Base-by-base conservation (phyloP, 2,797 vertebrate genomes). In the Danionella dracula region DNA sequence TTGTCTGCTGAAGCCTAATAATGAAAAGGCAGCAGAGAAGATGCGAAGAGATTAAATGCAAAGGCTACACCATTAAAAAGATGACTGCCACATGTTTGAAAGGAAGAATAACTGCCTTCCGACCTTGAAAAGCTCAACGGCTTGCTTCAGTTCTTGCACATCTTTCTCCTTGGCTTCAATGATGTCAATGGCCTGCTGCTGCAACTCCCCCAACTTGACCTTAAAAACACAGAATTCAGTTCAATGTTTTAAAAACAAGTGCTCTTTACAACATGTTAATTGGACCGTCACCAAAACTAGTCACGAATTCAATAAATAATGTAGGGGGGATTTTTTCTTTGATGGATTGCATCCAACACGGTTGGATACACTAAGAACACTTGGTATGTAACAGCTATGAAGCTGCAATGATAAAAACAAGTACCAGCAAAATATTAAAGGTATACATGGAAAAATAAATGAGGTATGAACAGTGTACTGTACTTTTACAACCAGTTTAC, bases 51-150 rank as follows among this genome's bases (percentile, higher is more conserved):
- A 19, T 59, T 12, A 34, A 20, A n/a, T 17, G 35, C 21, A 4
- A n/a, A 51, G 31, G 11, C 15, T 17, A 42, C 6, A 8, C 4
- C 32, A 27, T 10, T 37, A 1, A 27, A 9, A 54, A 16, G 0
- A 10, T 27, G 8, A 13, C 1, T 8, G 60, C 40, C 20, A 49
- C 16, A 19, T 4, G 27, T 63, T 38, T n/a, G 9, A 58, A 53
- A 23, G 21, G 1, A 6, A 50, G 53, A 2, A 34, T 9, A 16
- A 10, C 35, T 29, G 15, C 1, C 6, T 4, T 37, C 42, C 17
- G 4, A 72, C 74, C 74, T 13, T n/a, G 31, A 76, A 76, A 8
- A 15, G 8, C 8, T 37, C 19, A 13, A 63, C 12, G 4, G 74
- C 57, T 48, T 20, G 44, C 20, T 8, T n/a, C 35, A 76, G 13